Conservation (phyloP, 2,888 invertebrate species). For the Deroplatys truncata region DNA sequence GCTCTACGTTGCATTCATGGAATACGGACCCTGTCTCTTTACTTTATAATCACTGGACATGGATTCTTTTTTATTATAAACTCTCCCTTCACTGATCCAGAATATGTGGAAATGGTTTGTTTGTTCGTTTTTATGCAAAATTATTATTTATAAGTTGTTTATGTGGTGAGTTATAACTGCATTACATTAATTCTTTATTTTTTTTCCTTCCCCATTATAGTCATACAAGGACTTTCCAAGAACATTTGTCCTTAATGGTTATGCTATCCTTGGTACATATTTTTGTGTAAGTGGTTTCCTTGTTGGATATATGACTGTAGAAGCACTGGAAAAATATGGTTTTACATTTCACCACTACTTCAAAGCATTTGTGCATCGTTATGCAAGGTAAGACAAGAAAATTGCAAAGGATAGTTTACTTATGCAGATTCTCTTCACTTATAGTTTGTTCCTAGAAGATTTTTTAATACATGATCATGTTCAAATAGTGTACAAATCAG, state of each 20-base stretch:
- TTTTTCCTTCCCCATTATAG: background rate
- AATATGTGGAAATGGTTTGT: background rate
- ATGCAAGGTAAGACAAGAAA: background rate
- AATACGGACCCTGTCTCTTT: background rate
- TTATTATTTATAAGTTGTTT: background rate
- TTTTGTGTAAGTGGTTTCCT: constrained; percentile 13
- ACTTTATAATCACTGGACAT: background rate
- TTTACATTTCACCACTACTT: background rate
- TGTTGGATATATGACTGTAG: background rate
- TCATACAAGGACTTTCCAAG: background rate
- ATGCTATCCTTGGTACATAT: background rate
- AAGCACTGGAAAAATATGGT: background rate
- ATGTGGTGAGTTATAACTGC: background rate
- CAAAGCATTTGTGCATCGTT: background rate
- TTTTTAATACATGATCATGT: too few relatives aligned
- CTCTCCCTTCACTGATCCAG: background rate
- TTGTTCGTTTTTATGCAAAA: background rate
- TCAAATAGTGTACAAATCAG: too few relatives aligned
- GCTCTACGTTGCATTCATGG: background rate
- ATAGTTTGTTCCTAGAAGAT: too few relatives aligned
- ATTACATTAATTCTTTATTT: background rate
- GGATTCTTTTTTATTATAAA: background rate
- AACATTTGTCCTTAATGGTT: background rate
- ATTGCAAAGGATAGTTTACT: too few relatives aligned
- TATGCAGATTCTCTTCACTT: too few relatives aligned